Conservation (phyloP, 2,113 vertebrate species). For the Megaptera novaeangliae region DNA sequence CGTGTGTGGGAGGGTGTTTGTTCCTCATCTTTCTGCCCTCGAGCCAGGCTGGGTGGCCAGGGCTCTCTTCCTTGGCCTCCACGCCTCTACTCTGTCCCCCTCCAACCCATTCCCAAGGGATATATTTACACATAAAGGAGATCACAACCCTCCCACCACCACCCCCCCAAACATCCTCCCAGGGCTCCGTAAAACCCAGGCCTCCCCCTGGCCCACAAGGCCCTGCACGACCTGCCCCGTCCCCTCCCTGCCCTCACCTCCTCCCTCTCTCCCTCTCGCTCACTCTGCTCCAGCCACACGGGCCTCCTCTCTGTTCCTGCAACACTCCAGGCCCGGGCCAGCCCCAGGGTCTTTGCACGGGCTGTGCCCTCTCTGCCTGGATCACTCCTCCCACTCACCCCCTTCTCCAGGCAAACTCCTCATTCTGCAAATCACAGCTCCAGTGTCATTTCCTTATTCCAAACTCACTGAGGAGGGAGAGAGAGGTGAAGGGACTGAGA, state of each 20-base stretch:
- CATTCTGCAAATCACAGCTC: neutral
- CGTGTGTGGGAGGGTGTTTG: fast-evolving
- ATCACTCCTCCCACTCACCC: neutral
- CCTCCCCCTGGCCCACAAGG: neutral
- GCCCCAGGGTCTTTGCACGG: neutral
- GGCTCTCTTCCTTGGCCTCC: neutral
- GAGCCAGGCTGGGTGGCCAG: neutral
- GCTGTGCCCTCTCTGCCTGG: neutral
- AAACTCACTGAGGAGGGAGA: neutral
- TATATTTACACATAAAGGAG: neutral
- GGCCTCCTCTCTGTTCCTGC: neutral
- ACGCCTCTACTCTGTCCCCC: neutral
- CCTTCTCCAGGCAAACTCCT: neutral
- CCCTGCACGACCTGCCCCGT: fast-evolving
- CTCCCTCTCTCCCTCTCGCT: neutral
- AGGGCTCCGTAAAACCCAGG: neutral
- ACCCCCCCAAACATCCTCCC: neutral
- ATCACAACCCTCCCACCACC: neutral
- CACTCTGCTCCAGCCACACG: neutral
- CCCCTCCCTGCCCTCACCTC: neutral
- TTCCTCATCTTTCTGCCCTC: neutral
- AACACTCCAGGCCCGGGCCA: fast-evolving
- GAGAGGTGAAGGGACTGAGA: neutral
- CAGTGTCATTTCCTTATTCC: neutral
- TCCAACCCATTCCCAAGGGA: neutral